Evolutionary conservation across 2,113 vertebrate genomes (phyloP).

Genomic region (Benitochromis conjunctus): DNA sequence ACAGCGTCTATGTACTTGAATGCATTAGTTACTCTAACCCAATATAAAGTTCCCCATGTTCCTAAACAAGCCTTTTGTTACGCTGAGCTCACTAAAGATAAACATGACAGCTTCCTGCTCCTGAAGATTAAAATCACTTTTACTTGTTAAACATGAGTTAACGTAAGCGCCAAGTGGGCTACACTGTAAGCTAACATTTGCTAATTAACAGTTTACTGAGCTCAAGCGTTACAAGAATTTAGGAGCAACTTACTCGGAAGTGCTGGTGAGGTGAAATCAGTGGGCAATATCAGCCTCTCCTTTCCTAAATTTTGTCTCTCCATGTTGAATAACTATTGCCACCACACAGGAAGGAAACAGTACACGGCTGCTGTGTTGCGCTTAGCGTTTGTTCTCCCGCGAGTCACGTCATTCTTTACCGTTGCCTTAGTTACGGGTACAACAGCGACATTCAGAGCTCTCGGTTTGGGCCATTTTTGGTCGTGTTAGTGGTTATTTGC

Average conservation of each 20-base stretch:
- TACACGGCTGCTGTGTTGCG: background rate
- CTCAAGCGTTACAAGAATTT: background rate
- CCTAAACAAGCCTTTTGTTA: background rate
- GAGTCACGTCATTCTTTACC: background rate
- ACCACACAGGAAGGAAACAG: background rate
- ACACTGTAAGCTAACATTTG: background rate
- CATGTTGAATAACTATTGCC: constrained; percentile 17
- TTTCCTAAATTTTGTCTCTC: constrained; percentile 5
- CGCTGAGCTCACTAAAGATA: background rate
- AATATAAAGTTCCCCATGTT: background rate
- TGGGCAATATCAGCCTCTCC: constrained; percentile 54
- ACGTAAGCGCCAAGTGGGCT: background rate
- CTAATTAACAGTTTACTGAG: background rate
- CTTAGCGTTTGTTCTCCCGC: constrained; percentile 16
- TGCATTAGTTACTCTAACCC: background rate
- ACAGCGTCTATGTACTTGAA: background rate
- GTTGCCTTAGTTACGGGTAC: constrained; percentile 30
- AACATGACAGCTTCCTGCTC: background rate
- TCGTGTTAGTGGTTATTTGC: no score
- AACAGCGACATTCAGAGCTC: background rate
- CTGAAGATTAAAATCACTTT: background rate
- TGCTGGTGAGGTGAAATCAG: constrained; percentile 44
- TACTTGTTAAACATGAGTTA: background rate
- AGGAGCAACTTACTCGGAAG: constrained; percentile 39
- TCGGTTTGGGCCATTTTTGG: background rate